A percentile compares a stretch with the other conserved stretches of the same genome.
Conservation (phyloP, 2,888 invertebrate genomes). For the Diaperis boleti region DNA sequence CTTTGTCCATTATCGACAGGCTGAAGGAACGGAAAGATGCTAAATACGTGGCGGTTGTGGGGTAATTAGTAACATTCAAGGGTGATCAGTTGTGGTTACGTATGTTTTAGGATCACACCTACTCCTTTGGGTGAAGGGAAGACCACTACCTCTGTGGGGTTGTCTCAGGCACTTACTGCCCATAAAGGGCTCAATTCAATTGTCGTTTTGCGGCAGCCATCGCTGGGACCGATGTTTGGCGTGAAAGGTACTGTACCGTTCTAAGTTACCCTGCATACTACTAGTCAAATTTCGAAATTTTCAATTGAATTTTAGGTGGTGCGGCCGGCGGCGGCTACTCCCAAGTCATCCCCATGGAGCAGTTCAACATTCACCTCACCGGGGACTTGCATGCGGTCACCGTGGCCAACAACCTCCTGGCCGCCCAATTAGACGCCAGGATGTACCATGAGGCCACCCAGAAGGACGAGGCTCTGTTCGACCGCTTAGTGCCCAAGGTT, state of each 20-base stretch:
- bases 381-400: constrained; percentile 99
- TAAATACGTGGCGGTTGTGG: constrained; percentile 95
- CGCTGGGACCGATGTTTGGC: constrained; percentile 99
- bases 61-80: constrained; percentile 75
- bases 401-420: constrained; percentile 96
- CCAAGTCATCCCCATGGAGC: constrained; percentile 98
- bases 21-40: constrained; percentile 78
- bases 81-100: not conserved
- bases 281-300: too few species aligned
- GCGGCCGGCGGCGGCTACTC: constrained; percentile 96
- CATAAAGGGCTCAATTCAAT: constrained; percentile 88
- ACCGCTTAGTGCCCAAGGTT: constrained; percentile 87
- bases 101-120: constrained; percentile 89
- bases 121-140: constrained; percentile 99
- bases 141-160: constrained; percentile 93
- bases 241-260: constrained; percentile 83
- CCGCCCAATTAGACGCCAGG: constrained; percentile 96
- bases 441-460: constrained; percentile 98
- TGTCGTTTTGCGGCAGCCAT: constrained; percentile 96
- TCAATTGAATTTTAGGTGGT: not conserved
- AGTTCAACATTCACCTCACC: constrained; percentile 97
- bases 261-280: not conserved
- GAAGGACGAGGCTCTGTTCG: constrained; percentile 84
- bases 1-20: constrained; percentile 83
- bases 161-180: constrained; percentile 92